Conservation (phyloP, 2,797 vertebrate genomes). For the Merluccius polli region DNA sequence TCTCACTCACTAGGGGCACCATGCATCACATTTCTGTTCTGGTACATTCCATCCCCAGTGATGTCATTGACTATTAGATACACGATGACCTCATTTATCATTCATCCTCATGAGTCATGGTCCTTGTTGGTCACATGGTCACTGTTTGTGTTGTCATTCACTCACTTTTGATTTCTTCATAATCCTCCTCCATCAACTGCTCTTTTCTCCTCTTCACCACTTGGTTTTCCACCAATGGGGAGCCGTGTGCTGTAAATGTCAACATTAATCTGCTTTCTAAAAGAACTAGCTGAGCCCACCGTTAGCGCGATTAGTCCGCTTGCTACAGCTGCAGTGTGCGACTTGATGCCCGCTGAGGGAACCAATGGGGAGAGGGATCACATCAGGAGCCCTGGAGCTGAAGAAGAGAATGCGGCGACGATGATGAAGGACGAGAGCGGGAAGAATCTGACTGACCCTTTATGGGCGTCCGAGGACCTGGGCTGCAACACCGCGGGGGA, state of each 20-base stretch:
- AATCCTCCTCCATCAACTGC: not conserved
- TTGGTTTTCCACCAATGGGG: slow-evolving; percentile 36
- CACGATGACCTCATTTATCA: slow-evolving; percentile 2
- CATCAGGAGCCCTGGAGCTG: slow-evolving; percentile 37
- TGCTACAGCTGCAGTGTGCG: slow-evolving; percentile 19
- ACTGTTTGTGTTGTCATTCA: not conserved
- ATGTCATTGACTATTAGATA: not conserved
- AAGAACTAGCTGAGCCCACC: slow-evolving; percentile 50
- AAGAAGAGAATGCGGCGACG: not conserved
- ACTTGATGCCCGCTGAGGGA: slow-evolving; percentile 18
- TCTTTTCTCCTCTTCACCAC: slow-evolving; percentile 15
- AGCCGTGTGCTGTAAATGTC: slow-evolving; percentile 59
- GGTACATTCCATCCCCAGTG: too few species aligned
- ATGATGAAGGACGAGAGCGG: slow-evolving; percentile 27
- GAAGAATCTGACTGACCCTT: slow-evolving; percentile 54
- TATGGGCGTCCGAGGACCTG: slow-evolving; percentile 59
- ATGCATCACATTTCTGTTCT: not conserved
- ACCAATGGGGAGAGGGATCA: slow-evolving; percentile 20
- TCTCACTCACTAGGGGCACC: not conserved
- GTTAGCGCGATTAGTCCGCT: slow-evolving; percentile 24
- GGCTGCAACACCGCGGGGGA: not conserved
- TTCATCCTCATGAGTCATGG: slow-evolving; percentile 3
- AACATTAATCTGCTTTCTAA: slow-evolving; percentile 65
- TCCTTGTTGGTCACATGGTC: slow-evolving; percentile 1
- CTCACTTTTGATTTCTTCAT: slow-evolving; percentile 4